These are phyloP conservation scores for Tolmerus cingulatus DNA, from an alignment of 2,888 invertebrate species.

Conservation along the genomic window DNA sequence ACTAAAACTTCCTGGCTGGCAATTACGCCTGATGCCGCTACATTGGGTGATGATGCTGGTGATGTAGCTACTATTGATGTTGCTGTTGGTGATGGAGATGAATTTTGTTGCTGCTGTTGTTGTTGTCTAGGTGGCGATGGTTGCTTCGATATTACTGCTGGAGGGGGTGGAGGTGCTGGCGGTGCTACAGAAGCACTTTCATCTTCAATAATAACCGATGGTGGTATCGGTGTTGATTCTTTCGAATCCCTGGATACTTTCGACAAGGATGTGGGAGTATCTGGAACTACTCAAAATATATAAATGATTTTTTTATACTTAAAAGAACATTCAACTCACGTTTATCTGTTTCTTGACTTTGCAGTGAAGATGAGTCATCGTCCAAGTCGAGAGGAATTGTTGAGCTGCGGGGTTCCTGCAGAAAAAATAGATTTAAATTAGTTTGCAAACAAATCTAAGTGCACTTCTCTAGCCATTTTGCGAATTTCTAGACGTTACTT, in stretches of 20 bases:
- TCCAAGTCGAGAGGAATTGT: conserved; percentile 89
- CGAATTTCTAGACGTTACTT: not conserved
- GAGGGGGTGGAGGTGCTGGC: conserved; percentile 50
- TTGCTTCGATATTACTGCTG: conserved; percentile 51
- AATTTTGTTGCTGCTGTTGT: conserved; percentile 27
- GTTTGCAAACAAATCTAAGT: not conserved
- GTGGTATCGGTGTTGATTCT: conserved; percentile 59
- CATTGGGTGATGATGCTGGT: not conserved
- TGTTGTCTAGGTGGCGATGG: conserved; percentile 48
- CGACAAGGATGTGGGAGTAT: conserved; percentile 62
- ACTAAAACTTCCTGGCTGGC: conserved; percentile 21
- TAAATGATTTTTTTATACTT: not conserved
- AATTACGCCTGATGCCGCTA: not conserved
- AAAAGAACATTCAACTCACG: conserved; percentile 53
- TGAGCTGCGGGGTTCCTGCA: conserved; percentile 86
- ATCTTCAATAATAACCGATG: conserved; percentile 56
- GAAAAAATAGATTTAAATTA: conserved; percentile 54
- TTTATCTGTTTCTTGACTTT: conserved; percentile 86
- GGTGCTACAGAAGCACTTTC: conserved; percentile 44
- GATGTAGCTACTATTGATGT: conserved; percentile 35
- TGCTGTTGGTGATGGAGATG: conserved; percentile 42
- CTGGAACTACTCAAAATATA: conserved; percentile 57
- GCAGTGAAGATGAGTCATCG: conserved; percentile 88
- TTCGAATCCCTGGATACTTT: conserved; percentile 59
- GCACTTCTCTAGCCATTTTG: not conserved